Evolutionary conservation across 2,797 vertebrate genomes (phyloP), one percentile per base, ranked within the genome.

Genomic region (Morelia viridis): DNA sequence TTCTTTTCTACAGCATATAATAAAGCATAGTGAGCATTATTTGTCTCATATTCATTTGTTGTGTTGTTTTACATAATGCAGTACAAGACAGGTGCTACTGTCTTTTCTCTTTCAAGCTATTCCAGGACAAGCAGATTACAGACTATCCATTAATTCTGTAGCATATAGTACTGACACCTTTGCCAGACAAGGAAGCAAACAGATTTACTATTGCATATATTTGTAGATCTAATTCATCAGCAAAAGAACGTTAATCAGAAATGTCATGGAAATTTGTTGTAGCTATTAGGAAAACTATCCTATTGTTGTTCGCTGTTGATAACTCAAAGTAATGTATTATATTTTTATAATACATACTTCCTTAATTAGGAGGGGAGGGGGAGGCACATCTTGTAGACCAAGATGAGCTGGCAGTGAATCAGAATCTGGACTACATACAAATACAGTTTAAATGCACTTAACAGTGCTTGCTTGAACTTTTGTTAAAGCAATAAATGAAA

Each of bases 161-260:
- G 92, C 46, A 89, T 71, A 60, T 50, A 96, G 92, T 90, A 90
- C 89, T 9, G 92, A 92, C 35, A n/a, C 41, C 9, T 92, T 87
- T 90, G 60, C 91, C 84, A 65, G n/a, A 58, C 13, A 87, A 93
- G 89, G 6, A 94, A 28, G 92, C 91, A 96, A 89, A 92, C 53
- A 92, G 89, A 90, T 65, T 84, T 91, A 87, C 4, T 31, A 5
- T 5, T 89, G 62, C 5, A 28, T 0, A 65, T 28, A 65, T 57
- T 62, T 92, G 56, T 71, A 95, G 65, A 94, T 90, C 10, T 13
- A 56, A 89, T n/a, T 46, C 60, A 5, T 71, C 84, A 90, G 90
- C 46, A 85, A 62, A 56, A 15, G 91, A 90, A 13, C 90, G 91
- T 86, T 87, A 41, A 68, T 89, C 58, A 92, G 89, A 65, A 92